phyloP scores from a whole-genome alignment of 2,888 invertebrate species.

The Phaonia tiefii region DNA sequence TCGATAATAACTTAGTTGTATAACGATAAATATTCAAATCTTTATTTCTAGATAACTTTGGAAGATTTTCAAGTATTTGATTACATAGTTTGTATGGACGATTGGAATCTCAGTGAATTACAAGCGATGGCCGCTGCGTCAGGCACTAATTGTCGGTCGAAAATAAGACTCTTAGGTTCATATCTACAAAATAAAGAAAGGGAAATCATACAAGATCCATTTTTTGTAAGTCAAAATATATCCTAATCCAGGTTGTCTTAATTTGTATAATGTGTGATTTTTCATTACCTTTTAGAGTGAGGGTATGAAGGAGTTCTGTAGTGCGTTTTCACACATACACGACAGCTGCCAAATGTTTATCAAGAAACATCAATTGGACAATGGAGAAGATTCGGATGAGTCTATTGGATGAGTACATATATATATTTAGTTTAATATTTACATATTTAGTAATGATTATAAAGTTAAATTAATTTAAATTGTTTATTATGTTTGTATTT shows the following conservation, averaged over 20 bases:
- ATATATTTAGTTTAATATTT: too few relatives aligned
- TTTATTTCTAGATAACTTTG: constrained; percentile 17
- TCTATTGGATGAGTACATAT: too few relatives aligned
- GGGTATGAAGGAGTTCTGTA: background rate
- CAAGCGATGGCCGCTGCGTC: constrained; percentile 81
- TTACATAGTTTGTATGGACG: constrained; percentile 97
- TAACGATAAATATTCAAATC: background rate
- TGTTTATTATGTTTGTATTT: too few relatives aligned
- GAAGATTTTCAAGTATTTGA: constrained; percentile 86
- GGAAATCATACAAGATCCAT: constrained; percentile 41
- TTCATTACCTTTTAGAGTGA: constrained; percentile 8
- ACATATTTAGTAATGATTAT: too few relatives aligned
- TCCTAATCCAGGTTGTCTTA: too few relatives aligned
- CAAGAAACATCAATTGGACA: constrained; percentile 52
- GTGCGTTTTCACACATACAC: constrained; percentile 46
- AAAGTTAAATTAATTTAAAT: too few relatives aligned
- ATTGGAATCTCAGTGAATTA: constrained; percentile 89
- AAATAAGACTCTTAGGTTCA: constrained; percentile 9
- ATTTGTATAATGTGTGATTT: background rate
- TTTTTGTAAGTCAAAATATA: constrained; percentile 23
- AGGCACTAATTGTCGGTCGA: constrained; percentile 6
- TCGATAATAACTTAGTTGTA: background rate
- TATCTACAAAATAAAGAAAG: constrained; percentile 22
- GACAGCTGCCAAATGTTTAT: constrained; percentile 73
- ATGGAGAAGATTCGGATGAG: background rate